Evolutionary conservation across 1,140 invertebrate genomes (phyloP).

Genomic region (Muscidifurax raptorellus): DNA sequence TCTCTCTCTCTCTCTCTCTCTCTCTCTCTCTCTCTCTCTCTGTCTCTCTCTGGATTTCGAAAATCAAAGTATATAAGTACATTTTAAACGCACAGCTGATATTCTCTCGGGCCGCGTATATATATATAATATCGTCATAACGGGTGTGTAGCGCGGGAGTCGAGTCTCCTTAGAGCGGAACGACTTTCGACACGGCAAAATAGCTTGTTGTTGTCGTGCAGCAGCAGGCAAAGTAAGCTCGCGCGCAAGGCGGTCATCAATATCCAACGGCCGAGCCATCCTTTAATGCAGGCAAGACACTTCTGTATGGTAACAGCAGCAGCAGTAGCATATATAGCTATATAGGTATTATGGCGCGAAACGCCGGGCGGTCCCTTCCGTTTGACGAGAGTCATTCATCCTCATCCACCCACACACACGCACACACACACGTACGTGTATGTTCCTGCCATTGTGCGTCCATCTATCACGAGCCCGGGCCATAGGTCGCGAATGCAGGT

Average conservation of each 20-base stretch:
- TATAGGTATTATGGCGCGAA: constrained; percentile 72
- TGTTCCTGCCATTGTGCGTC: constrained; percentile 69
- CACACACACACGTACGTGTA: constrained; percentile 59
- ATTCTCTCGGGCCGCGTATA: no score
- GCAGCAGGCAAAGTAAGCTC: constrained; percentile 66
- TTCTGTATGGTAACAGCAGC: constrained; percentile 62
- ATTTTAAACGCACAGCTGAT: no score
- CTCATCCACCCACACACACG: constrained; percentile 72
- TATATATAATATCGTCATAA: no score
- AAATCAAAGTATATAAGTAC: no score
- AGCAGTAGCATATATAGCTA: no score
- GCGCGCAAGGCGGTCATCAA: constrained; percentile 62
- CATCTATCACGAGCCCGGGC: constrained; percentile 67
- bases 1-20: no score
- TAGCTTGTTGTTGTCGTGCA: constrained; percentile 13
- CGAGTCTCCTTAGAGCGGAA: no score
- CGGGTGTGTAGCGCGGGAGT: no score
- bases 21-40: no score
- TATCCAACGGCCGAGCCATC: constrained; percentile 48
- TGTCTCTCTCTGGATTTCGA: no score
- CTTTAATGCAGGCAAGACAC: constrained; percentile 58
- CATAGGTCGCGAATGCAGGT: constrained; percentile 54
- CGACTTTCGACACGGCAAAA: not conserved
- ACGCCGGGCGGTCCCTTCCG: constrained; percentile 73
- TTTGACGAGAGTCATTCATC: constrained; percentile 75